phyloP scores from a whole-genome alignment of 2,888 invertebrate genomes.

The Stenichneumon culpator region DNA sequence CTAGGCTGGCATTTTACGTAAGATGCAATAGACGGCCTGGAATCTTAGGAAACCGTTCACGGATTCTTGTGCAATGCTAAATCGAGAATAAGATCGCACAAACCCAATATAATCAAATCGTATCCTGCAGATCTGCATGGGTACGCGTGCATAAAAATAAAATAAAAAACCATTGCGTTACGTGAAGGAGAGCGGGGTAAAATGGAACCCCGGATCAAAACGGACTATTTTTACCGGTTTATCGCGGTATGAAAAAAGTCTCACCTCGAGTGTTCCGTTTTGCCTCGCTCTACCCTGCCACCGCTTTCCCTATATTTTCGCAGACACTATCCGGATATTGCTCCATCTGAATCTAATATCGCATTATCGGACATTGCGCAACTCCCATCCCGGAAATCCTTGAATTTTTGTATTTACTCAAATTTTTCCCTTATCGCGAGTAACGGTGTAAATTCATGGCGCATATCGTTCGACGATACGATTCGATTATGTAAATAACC shows the following conservation, averaged over 20 bases:
- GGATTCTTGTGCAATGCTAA: not conserved
- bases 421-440: constrained; percentile 10
- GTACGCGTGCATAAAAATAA: not conserved
- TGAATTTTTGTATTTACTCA: constrained; percentile 14
- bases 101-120: not conserved
- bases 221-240: constrained; percentile 28
- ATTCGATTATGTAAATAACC: constrained; percentile 20
- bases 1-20: not conserved
- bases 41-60: not conserved
- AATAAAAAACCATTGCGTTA: not conserved
- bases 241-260: not conserved
- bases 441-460: constrained; percentile 38
- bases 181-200: not conserved
- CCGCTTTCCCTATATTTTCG: constrained; percentile 28
- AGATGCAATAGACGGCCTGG: too few relatives aligned
- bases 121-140: not conserved
- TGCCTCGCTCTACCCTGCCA: constrained; percentile 14
- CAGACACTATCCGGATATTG: constrained; percentile 33
- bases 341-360: constrained; percentile 25
- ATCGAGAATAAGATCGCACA: not conserved
- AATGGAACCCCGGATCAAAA: not conserved
- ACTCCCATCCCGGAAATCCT: constrained; percentile 19
- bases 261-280: too few relatives aligned
- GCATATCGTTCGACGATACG: constrained; percentile 4
- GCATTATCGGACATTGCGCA: constrained; percentile 28